A percentile compares a stretch with the other conserved stretches of the same genome.
Evolutionary conservation across 2,113 vertebrate species (phyloP).

Genomic region (Platysternon megacephalum): DNA sequence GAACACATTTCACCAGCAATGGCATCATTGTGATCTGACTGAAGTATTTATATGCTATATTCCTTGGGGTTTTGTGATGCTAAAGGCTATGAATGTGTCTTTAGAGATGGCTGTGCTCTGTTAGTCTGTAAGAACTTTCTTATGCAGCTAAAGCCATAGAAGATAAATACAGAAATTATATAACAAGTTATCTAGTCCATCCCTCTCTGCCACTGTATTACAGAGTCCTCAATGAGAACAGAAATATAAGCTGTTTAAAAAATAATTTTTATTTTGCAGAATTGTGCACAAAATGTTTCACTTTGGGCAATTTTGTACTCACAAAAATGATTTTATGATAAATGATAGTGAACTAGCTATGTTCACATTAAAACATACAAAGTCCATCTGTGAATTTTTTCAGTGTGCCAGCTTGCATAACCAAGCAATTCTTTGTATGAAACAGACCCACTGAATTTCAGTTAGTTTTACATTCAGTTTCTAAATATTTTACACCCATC

Average conservation of each 20-base stretch:
- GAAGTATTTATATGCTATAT: neutral
- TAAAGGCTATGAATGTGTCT: neutral
- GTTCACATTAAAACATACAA: neutral
- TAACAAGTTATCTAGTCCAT: neutral
- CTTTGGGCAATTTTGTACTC: neutral
- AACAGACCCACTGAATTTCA: neutral
- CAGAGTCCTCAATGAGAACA: accelerated
- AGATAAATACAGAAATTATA: accelerated
- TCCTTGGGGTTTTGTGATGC: neutral
- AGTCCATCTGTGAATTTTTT: neutral
- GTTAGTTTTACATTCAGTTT: neutral
- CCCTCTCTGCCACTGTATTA: neutral
- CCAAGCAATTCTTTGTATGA: neutral
- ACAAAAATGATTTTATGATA: neutral
- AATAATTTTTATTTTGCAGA: accelerated
- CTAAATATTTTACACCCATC: neutral
- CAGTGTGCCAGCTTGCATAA: accelerated
- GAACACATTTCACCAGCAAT: accelerated
- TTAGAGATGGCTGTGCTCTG: neutral
- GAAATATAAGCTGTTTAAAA: neutral
- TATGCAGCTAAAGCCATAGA: neutral
- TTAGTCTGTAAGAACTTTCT: neutral
- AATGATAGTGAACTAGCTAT: neutral
- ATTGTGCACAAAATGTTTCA: neutral
- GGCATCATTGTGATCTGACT: neutral